Evolutionary conservation across 2,888 invertebrate species (phyloP), one percentile per base, ranked within the genome.

Genomic region (Spialia ferax): DNA sequence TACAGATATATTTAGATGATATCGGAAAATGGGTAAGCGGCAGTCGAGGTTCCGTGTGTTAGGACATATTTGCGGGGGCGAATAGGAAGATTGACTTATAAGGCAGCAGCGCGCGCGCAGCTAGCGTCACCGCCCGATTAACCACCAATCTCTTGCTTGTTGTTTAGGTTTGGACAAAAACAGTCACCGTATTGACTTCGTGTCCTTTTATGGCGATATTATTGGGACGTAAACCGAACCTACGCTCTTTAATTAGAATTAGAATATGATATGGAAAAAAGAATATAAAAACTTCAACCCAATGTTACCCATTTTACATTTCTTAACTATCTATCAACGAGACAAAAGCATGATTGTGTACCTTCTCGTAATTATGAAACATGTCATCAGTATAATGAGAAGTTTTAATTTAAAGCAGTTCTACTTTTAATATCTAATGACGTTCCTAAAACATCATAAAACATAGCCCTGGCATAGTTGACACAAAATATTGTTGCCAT

Each of bases 11-110:
- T 10, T 45, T 22, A 22, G 22, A 15, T 50, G 84, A 76, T 77
- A 75, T 82, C 75, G 82, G 83, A 82, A 86, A 88, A 86, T 83
- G 77, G 77, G 26, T 32, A 60, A 60, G 15, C 15, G 77, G 74
- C 76, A 72, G 70, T 70, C 79, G 78, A 81, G 77, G 83, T 86
- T 86, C 84, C 82, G 85, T 82, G 82, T 82, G 80, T 78, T 78
- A 77, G 72, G 75, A 78, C 77, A 63, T 63, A 7, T 65, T 71
- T 79, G 93, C 87, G 93, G 93, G 92, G 93, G 93, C 92, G 93
- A 89, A 79, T 89, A 90, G 91, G 91, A 90, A 89, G 88, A 85
- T 83, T 76, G 79, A 81, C 92, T 80, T 91, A 90, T 90, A 93
- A 80, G 93, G 93, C 74, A 77, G 77, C 78, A 82, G 78, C 77